Percentiles rank a stretch among this genome's conserved stretches.
phyloP scores from a whole-genome alignment of 2,113 vertebrate species.

The Embiotoca jacksoni region DNA sequence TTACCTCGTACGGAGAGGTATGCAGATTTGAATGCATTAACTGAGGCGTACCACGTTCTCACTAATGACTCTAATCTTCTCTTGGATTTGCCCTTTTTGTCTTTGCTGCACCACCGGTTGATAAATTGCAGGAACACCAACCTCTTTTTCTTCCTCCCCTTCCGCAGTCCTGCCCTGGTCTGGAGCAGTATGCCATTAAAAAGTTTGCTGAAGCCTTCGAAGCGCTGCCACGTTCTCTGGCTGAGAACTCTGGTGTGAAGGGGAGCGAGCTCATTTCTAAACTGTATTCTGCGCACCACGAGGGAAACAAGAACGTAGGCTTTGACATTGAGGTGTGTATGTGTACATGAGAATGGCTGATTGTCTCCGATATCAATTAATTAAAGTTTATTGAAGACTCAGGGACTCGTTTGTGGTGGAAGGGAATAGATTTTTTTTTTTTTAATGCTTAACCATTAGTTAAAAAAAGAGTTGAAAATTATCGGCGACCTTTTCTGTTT shows the following conservation, averaged over 20 bases:
- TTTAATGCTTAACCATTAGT: no score
- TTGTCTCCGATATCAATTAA: not conserved
- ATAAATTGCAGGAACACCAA: not conserved
- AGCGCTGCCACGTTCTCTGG: conserved; percentile 91
- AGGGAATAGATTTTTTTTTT: no score
- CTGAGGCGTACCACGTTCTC: not conserved
- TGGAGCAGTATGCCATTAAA: conserved; percentile 98
- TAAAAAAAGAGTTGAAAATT: no score
- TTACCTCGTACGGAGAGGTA: conserved; percentile 97
- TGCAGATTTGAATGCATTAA: not conserved
- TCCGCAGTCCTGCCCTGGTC: conserved; percentile 92
- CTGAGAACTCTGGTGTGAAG: conserved; percentile 96
- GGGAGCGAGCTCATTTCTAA: conserved; percentile 96
- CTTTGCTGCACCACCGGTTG: not conserved
- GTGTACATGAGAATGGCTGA: not conserved
- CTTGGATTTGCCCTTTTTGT: not conserved
- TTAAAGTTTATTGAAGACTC: not conserved
- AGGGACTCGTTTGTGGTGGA: no score
- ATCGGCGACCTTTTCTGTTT: no score
- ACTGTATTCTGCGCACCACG: conserved; percentile 94
- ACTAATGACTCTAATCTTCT: not conserved
- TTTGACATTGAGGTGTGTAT: conserved; percentile 94
- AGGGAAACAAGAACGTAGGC: conserved; percentile 95
- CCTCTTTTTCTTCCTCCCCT: not conserved
- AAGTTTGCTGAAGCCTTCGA: conserved; percentile 98